Evolutionary conservation across 1,140 invertebrate genomes (phyloP).

Genomic region (Bombus soroeensis): DNA sequence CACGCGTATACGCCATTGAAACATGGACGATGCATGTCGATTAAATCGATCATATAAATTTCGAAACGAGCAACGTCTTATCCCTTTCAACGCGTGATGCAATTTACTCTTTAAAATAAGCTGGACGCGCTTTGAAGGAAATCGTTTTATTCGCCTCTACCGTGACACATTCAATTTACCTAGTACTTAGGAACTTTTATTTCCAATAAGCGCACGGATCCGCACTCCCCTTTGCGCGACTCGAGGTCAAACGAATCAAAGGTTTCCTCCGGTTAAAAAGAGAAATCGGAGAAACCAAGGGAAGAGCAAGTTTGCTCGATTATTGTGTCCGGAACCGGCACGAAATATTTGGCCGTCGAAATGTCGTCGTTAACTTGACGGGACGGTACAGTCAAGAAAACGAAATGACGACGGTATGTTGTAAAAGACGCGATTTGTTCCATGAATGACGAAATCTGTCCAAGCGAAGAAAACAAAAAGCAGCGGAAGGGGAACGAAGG

Average conservation of each 20-base stretch:
- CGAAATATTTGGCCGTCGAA: not conserved
- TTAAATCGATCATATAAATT: conserved; percentile 16
- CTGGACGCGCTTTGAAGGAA: conserved; percentile 28
- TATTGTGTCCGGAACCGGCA: not conserved
- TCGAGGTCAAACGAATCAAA: conserved; percentile 47
- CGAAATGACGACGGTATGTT: not conserved
- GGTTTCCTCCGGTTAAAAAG: not conserved
- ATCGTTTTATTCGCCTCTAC: conserved; percentile 42
- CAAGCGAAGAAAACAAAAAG: not conserved
- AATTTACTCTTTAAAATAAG: conserved; percentile 38
- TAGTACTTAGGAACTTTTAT: conserved; percentile 39
- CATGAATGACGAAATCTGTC: not conserved
- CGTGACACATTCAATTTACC: conserved; percentile 47
- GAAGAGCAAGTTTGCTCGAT: conserved; percentile 29
- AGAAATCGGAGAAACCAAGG: conserved; percentile 29
- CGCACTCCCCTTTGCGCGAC: conserved; percentile 25
- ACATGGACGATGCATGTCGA: not conserved
- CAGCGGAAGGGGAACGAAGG: too few relatives aligned
- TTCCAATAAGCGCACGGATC: conserved; percentile 43
- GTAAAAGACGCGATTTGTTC: not conserved
- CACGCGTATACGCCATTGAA: not conserved
- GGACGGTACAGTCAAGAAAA: not conserved
- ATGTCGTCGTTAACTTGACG: not conserved
- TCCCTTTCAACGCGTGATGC: not conserved
- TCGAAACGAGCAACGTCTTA: not conserved